phyloP scores from a whole-genome alignment of 2,797 vertebrate species.

The Otus scops region DNA sequence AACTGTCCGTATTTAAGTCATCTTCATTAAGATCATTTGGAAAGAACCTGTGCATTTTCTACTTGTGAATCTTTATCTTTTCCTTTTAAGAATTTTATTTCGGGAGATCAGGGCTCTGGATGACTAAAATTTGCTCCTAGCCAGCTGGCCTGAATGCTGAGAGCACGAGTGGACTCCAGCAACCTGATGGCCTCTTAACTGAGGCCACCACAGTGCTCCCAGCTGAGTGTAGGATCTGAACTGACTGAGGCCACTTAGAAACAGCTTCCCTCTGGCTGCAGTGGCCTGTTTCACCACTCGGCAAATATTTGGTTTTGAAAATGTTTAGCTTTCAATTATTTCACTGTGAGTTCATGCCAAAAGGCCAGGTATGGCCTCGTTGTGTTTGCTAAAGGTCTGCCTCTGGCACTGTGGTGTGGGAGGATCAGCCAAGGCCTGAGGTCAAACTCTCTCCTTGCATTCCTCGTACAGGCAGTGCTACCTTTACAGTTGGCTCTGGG shows the following conservation, averaged over 20 bases:
- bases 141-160: background rate
- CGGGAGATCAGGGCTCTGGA: background rate
- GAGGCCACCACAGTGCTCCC: background rate
- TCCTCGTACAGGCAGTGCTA: background rate
- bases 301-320: constrained; percentile 2
- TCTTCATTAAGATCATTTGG: background rate
- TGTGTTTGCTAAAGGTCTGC: constrained; percentile 4
- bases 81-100: background rate
- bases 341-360: fast-evolving
- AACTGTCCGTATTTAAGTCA: background rate
- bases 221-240: background rate
- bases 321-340: background rate
- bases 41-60: background rate
- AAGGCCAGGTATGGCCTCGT: background rate
- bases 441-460: background rate
- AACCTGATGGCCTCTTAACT: background rate
- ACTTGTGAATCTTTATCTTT: background rate
- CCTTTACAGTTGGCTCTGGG: background rate
- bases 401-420: background rate
- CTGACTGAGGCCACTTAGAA: background rate
- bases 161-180: background rate
- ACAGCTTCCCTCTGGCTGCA: background rate
- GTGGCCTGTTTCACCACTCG: background rate
- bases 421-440: background rate
- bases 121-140: background rate